Conservation (phyloP, 2,797 vertebrate species). For the Oreochromis grahami region DNA sequence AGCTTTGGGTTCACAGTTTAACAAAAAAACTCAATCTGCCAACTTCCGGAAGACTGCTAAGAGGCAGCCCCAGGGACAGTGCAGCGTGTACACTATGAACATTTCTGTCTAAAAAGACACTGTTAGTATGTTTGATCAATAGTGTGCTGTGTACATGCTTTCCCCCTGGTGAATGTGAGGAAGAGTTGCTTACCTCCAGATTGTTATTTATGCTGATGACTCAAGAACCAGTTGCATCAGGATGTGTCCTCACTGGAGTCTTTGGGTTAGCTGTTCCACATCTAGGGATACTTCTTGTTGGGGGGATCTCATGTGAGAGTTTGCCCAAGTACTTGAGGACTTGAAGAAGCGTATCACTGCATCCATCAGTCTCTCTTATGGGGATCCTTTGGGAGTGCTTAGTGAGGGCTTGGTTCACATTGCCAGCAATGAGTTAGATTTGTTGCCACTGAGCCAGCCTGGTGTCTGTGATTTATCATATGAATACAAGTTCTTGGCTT, state of each 20-base stretch:
- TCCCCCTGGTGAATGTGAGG: background rate
- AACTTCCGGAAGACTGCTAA: background rate
- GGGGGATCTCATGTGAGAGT: background rate
- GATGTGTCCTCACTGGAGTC: background rate
- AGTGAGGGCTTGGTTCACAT: background rate
- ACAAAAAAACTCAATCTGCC: background rate
- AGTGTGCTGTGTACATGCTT: background rate
- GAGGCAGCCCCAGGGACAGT: background rate
- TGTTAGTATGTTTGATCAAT: background rate
- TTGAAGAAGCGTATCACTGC: background rate
- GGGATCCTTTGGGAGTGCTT: background rate
- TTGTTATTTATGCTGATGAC: too few relatives aligned
- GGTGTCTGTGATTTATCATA: background rate
- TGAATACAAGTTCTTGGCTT: background rate
- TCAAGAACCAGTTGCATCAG: too few relatives aligned
- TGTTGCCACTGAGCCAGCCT: background rate
- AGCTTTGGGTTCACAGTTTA: background rate
- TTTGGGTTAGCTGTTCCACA: background rate
- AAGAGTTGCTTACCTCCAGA: background rate
- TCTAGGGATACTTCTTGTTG: background rate
- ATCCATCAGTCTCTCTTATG: background rate
- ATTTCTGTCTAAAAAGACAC: background rate
- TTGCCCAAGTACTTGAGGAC: background rate
- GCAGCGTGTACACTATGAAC: background rate
- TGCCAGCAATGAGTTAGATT: background rate